Base-by-base conservation (phyloP, 2,113 vertebrate species). In the Ictalurus furcatus region DNA sequence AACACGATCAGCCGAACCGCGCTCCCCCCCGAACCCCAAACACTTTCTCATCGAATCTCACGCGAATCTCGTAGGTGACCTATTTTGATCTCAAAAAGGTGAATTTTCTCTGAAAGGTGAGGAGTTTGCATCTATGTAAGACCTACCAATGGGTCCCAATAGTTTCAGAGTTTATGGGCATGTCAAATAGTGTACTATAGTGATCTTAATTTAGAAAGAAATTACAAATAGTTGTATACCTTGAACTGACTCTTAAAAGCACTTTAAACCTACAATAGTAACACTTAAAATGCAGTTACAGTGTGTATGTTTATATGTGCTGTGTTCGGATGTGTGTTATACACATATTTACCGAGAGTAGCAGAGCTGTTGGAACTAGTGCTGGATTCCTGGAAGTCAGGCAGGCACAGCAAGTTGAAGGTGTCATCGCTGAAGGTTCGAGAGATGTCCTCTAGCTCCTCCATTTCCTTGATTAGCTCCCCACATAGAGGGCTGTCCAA, bases 401-500 rank as follows among this genome's bases (percentile, higher is more conserved):
- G 93, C 73, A 97, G 94, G 85, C 96, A 95, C 17, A 99, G 96
- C 85, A 94, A 92, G 59, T 96, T 96, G 30, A 97, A 96, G 7
- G 95, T 92, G 52, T 97, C 96, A 12, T 96, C 97, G 0, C 92
- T 96, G 0, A 98, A 92, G 48, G 97, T 96, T 65, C 94, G 96
- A 1, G 97, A 97, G 71, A 98, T 95, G 65, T 97, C 97, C 28
- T 95, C 95, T 48, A 99, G 95, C 79, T 94, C 96, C 48, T 96
- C 97, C 95, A 99, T 97, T 79, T 96, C 96, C 91, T 95, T 95
- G 0, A 97, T 95, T 81, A 98, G 96, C 87, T 97, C 97, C 87
- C 96, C 97, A 58, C 96, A 97, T 14, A 99, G 94, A 0, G 98
- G 97, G 89, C 97, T 98, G 82, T 94, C 96, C 90, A 98, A 94